These are phyloP conservation scores for Polypedilum vanderplanki DNA, from an alignment of 1,140 invertebrate genomes.

Conservation along the genomic window DNA sequence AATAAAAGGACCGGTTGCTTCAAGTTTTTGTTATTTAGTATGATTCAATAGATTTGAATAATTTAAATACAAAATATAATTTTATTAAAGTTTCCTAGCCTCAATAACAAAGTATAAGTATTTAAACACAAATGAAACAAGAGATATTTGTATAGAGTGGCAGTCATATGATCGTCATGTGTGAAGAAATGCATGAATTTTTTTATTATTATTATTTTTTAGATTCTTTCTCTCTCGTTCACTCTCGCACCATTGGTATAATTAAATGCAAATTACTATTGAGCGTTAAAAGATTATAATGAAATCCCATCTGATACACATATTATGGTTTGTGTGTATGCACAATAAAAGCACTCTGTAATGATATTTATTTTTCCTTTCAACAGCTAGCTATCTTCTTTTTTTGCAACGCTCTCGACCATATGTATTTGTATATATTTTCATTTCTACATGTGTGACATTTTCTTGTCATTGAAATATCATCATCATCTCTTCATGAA, in stretches of 20 bases:
- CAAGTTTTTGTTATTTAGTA: no score
- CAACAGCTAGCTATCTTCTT: neutral
- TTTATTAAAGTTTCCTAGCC: no score
- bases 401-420: neutral
- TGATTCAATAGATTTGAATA: no score
- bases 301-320: constrained; percentile 12
- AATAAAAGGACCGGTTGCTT: no score
- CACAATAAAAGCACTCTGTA: neutral
- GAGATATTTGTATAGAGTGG: neutral
- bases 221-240: neutral
- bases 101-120: no score
- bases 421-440: constrained; percentile 14
- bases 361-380: neutral
- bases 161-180: constrained; percentile 17
- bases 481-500: constrained; percentile 8
- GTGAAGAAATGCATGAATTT: constrained; percentile 12
- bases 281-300: constrained; percentile 4
- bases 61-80: no score
- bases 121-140: no score
- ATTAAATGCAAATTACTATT: constrained; percentile 14
- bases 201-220: neutral
- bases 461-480: constrained; percentile 19
- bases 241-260: neutral
- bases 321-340: neutral
- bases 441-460: neutral